Conservation (phyloP, 2,113 vertebrate species). For the Oryzias melastigma region DNA sequence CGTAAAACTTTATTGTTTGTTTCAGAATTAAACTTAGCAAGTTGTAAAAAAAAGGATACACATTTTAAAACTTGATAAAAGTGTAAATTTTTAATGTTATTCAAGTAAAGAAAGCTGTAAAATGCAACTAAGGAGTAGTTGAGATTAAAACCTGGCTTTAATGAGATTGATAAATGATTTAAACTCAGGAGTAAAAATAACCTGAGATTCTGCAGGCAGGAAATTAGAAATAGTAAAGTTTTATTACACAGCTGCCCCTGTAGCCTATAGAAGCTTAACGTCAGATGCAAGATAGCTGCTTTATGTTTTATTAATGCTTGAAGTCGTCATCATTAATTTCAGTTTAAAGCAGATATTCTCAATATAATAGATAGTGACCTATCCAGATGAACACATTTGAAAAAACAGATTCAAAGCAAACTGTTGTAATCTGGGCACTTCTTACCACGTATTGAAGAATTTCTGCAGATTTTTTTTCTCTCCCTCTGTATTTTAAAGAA, state of each 20-base stretch:
- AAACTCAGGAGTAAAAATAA: neutral
- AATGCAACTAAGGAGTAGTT: neutral
- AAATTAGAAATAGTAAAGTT: too few relatives aligned
- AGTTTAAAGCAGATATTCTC: too few relatives aligned
- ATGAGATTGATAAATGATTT: constrained; percentile 10
- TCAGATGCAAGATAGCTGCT: neutral
- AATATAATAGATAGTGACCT: too few relatives aligned
- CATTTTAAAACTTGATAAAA: too few relatives aligned
- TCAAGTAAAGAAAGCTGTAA: neutral
- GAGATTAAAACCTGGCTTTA: constrained; percentile 10
- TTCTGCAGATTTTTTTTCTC: too few relatives aligned
- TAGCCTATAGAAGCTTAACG: neutral
- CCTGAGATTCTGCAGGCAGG: neutral
- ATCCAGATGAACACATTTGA: neutral
- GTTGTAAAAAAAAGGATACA: too few relatives aligned
- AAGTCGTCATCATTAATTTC: too few relatives aligned
- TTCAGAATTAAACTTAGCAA: too few relatives aligned
- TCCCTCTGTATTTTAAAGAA: too few relatives aligned
- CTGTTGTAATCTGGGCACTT: neutral
- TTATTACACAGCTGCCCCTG: neutral
- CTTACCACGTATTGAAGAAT: too few relatives aligned
- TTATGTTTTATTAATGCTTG: too few relatives aligned
- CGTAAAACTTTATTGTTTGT: too few relatives aligned
- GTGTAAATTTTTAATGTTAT: neutral
- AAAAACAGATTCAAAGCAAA: neutral